Evolutionary conservation across 2,113 vertebrate genomes (phyloP).

Genomic region (Prunella fulvescens): DNA sequence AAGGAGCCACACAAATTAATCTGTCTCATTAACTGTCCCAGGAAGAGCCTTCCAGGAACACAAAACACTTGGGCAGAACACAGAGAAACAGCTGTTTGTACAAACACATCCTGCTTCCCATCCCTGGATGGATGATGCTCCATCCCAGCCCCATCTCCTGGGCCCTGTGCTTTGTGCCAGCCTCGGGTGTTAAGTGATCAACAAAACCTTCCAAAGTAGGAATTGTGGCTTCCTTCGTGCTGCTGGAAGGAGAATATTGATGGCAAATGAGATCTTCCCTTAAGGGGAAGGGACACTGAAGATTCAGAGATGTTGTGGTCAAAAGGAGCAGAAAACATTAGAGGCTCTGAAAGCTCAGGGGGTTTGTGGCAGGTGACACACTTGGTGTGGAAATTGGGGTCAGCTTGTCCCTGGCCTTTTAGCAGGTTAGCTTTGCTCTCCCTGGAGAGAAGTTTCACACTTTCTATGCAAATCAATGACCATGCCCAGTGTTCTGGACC

Average conservation of each 20-base stretch:
- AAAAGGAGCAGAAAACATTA: neutral
- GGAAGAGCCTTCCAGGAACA: conserved; percentile 14
- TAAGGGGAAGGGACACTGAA: neutral
- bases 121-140: neutral
- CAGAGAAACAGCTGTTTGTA: neutral
- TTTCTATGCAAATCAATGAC: neutral
- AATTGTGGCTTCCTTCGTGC: neutral
- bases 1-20: conserved; percentile 42
- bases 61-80: neutral
- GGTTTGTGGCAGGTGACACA: neutral
- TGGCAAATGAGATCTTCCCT: neutral
- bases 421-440: neutral
- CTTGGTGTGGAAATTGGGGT: neutral
- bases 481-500: neutral
- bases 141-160: neutral
- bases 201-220: rapidly evolving
- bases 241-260: neutral
- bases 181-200: neutral
- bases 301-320: neutral
- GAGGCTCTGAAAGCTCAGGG: neutral
- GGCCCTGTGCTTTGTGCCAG: neutral
- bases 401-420: neutral
- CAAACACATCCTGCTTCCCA: neutral
- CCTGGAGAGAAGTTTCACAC: too few species aligned
- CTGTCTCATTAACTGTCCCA: conserved; percentile 9